Evolutionary conservation across 2,797 vertebrate species (phyloP).

Genomic region (Epinephelus awoara): DNA sequence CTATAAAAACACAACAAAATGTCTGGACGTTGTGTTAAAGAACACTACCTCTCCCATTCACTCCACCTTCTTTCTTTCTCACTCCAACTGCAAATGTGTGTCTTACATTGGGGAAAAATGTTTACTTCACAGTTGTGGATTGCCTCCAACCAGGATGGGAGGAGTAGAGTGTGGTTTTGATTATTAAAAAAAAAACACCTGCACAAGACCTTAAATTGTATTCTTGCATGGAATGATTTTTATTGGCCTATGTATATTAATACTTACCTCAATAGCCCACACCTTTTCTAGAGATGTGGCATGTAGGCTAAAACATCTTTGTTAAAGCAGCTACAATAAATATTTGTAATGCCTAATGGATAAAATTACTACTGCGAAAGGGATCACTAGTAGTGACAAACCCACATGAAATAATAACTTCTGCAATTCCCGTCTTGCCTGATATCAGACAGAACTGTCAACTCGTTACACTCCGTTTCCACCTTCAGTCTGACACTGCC

Average conservation of each 20-base stretch:
- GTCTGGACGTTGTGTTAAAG: not conserved
- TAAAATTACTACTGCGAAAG: too few species aligned
- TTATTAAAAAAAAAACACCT: not conserved
- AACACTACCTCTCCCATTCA: constrained; percentile 13
- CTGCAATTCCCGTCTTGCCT: too few species aligned
- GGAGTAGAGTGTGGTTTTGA: constrained; percentile 23
- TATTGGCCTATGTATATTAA: too few species aligned
- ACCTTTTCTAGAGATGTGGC: not conserved
- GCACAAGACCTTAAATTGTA: not conserved
- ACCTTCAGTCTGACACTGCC: too few species aligned
- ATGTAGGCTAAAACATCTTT: not conserved
- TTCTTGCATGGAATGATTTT: not conserved
- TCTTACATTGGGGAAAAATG: constrained; percentile 10
- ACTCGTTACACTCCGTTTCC: too few species aligned
- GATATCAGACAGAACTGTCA: too few species aligned
- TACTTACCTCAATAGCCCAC: not conserved
- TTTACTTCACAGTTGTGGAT: constrained; percentile 18
- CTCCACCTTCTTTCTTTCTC: constrained; percentile 15
- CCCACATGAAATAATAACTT: too few species aligned
- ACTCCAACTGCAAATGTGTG: constrained; percentile 47
- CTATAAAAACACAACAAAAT: constrained; percentile 1
- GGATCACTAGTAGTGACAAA: too few species aligned
- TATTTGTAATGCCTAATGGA: too few species aligned
- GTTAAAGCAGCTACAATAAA: not conserved
- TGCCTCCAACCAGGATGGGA: not conserved